Percentiles rank a stretch among this genome's conserved stretches.
phyloP scores from a whole-genome alignment of 1,140 invertebrate genomes.

The Ridgeia piscesae region DNA sequence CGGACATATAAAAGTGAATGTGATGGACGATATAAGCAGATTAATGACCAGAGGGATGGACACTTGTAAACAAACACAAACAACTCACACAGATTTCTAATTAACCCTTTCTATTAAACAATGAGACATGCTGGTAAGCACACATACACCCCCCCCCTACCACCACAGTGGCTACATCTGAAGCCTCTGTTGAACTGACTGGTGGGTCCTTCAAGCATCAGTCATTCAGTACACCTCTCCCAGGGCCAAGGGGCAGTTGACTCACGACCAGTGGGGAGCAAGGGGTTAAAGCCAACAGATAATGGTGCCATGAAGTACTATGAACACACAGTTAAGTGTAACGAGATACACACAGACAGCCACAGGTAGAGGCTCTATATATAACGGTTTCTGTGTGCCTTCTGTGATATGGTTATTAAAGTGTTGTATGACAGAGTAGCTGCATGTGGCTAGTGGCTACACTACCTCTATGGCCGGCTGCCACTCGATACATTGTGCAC shows the following conservation, averaged over 20 bases:
- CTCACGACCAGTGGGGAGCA: background rate
- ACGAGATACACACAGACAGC: background rate
- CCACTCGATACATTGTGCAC: no score
- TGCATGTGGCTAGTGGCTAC: background rate
- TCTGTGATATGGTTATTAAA: no score
- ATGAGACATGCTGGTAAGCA: background rate
- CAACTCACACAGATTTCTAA: background rate
- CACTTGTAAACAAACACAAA: no score
- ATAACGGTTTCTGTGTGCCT: background rate
- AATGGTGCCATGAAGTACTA: background rate
- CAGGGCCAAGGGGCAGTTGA: background rate
- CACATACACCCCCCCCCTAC: background rate
- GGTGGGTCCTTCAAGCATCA: background rate
- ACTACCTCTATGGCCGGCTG: no score
- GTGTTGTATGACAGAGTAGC: background rate
- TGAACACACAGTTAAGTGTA: background rate
- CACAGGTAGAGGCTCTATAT: conserved; percentile 8
- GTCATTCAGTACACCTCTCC: background rate
- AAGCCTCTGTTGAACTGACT: background rate
- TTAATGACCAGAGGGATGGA: no score
- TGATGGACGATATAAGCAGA: background rate
- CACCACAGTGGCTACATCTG: background rate
- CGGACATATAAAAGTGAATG: background rate
- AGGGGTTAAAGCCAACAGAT: background rate
- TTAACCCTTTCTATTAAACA: background rate